Base-by-base conservation (phyloP, 2,888 invertebrate species). In the Sycophila texana region DNA sequence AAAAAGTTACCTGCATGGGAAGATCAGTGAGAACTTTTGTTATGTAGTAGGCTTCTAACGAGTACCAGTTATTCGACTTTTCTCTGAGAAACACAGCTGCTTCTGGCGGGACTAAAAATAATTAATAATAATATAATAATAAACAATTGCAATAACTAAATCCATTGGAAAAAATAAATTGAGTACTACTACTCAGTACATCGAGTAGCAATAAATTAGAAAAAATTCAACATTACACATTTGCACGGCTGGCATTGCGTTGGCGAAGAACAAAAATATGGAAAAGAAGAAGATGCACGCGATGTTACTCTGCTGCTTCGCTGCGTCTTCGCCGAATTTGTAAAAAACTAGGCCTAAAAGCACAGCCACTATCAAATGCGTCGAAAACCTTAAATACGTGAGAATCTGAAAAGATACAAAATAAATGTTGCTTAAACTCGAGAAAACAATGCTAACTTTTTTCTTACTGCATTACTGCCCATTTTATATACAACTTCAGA, bases 1-100 rank as follows among this genome's bases (percentile, higher is more conserved):
- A 39, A 10, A 39, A 39, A 39, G 39, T 10, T 87, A 94, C 95
- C 92, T 95, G 95, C 87, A 95, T 91, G 0, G 95, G 96, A 85
- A 96, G 88, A 86, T 96, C 95, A 0, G 95, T 94, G 82, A 95
- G 88, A 5, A 95, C 92, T 90, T 95, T 95, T 0, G 95, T 94
- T n/a, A 93, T 89, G 86, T 95, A 95, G 88, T 96, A 96, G 0
- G 94, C 92, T 80, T 92, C 92, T 53, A 95, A 88, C 12, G 94
- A 93, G 88, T 96, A 96, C 95, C 96, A 96, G 88, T 94, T 94
- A 88, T 96, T 96, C 30, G 94, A 91, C 88, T 95, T 94, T 86
- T 96, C 95, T 85, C 95, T 92, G 3, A 94, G 90, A 83, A 96
- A 94, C 4, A 95, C 95, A 7, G 92, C 92, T 84, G 95, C 94